phyloP scores from a whole-genome alignment of 1,140 invertebrate species.

The Microvelia longipes region DNA sequence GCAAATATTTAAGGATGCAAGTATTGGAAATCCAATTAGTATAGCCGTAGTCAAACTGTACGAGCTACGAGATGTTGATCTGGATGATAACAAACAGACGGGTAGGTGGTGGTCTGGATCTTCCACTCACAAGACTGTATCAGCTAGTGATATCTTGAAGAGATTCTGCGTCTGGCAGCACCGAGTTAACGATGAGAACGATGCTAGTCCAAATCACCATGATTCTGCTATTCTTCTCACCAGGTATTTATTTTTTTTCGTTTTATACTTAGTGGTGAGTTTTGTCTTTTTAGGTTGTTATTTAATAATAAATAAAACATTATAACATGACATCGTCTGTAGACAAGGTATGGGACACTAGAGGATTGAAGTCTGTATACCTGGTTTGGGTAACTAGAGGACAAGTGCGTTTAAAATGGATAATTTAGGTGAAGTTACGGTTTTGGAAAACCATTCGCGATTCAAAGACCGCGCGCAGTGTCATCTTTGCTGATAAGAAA shows the following conservation, averaged over 20 bases:
- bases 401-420: too few species aligned
- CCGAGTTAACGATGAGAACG: slow-evolving; percentile 35
- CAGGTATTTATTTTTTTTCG: slow-evolving; percentile 33
- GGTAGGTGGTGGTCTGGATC: slow-evolving; percentile 12
- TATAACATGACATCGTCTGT: too few species aligned
- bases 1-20: slow-evolving; percentile 60
- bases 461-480: too few species aligned
- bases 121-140: slow-evolving; percentile 30
- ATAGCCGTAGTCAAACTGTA: slow-evolving; percentile 56
- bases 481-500: too few species aligned
- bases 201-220: slow-evolving; percentile 39
- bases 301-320: too few species aligned
- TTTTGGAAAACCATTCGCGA: too few species aligned
- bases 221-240: slow-evolving; percentile 60
- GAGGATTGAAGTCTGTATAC: too few species aligned
- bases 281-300: too few species aligned
- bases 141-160: slow-evolving; percentile 46
- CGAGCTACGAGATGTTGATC: slow-evolving; percentile 38
- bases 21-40: slow-evolving; percentile 63
- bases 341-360: too few species aligned
- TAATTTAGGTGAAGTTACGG: too few species aligned
- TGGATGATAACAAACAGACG: slow-evolving; percentile 22
- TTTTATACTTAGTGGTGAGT: too few species aligned
- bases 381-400: too few species aligned
- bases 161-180: slow-evolving; percentile 58